Conservation (phyloP, 2,797 vertebrate genomes). For the Melanotaenia parkinsoni region DNA sequence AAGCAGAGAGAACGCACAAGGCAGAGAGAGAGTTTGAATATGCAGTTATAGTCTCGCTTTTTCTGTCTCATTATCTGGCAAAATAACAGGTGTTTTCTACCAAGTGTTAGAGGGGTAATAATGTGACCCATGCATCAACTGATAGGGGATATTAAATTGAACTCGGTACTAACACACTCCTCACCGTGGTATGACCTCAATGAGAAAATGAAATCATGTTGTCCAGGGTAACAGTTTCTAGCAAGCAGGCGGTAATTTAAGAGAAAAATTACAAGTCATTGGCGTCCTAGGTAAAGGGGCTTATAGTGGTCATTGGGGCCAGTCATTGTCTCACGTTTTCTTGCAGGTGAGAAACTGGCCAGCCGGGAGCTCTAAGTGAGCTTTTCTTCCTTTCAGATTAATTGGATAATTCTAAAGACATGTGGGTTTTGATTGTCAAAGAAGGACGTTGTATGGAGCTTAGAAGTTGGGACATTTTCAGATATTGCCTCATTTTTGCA, state of each 20-base stretch:
- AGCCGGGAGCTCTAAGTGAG: too few species aligned
- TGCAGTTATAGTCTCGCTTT: conserved; percentile 45
- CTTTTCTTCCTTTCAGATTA: too few species aligned
- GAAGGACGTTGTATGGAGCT: too few species aligned
- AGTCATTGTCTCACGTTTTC: conserved; percentile 1
- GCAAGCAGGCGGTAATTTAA: conserved; percentile 36
- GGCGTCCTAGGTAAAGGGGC: conserved; percentile 1
- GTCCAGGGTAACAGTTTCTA: conserved; percentile 25
- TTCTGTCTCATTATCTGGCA: conserved; percentile 58
- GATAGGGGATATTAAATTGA: conserved; percentile 64
- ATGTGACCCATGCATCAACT: conserved; percentile 46
- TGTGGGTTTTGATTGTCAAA: too few species aligned
- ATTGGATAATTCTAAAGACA: too few species aligned
- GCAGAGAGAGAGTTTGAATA: conserved; percentile 36
- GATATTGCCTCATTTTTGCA: too few species aligned
- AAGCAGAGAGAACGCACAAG: conserved; percentile 30
- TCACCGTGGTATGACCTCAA: conserved; percentile 54
- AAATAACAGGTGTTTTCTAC: conserved; percentile 61
- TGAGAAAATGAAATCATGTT: conserved; percentile 48
- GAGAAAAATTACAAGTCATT: conserved; percentile 11
- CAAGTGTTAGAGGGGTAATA: conserved; percentile 41
- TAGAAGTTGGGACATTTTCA: too few species aligned
- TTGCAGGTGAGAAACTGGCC: conserved; percentile 32
- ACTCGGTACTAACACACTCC: conserved; percentile 48
- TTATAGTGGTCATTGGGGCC: conserved; percentile 12